Evolutionary conservation across 2,113 vertebrate genomes (phyloP).

Genomic region (Brachypteracias leptosomus): DNA sequence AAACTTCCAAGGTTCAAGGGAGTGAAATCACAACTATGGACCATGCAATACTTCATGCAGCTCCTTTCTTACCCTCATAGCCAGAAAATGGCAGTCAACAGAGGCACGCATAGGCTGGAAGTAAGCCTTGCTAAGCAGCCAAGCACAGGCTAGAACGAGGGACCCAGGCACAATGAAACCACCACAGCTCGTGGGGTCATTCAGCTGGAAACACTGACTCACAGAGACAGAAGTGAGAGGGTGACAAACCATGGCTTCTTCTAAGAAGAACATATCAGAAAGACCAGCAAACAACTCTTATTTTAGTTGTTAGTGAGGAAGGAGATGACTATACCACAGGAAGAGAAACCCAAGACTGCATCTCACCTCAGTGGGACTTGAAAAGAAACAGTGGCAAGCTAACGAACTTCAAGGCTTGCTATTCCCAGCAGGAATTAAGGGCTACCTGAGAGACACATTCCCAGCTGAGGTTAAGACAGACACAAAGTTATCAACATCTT

Average conservation of each 20-base stretch:
- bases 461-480: not conserved
- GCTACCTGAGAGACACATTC: not conserved
- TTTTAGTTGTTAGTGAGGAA: not conserved
- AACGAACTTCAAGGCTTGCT: not conserved
- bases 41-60: not conserved
- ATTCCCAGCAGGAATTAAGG: not conserved
- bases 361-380: not conserved
- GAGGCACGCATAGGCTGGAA: not conserved
- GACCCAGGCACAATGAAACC: not conserved
- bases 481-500: not conserved
- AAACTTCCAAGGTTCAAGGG: not conserved
- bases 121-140: not conserved
- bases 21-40: not conserved
- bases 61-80: not conserved
- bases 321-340: not conserved
- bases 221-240: not conserved
- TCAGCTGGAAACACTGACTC: not conserved
- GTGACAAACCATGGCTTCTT: not conserved
- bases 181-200: not conserved
- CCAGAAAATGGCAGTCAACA: not conserved
- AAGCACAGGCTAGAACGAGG: not conserved
- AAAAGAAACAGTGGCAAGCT: not conserved
- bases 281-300: not conserved
- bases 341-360: not conserved
- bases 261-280: not conserved